phyloP scores from a whole-genome alignment of 2,113 vertebrate genomes.

The Phylloscopus trochilus region DNA sequence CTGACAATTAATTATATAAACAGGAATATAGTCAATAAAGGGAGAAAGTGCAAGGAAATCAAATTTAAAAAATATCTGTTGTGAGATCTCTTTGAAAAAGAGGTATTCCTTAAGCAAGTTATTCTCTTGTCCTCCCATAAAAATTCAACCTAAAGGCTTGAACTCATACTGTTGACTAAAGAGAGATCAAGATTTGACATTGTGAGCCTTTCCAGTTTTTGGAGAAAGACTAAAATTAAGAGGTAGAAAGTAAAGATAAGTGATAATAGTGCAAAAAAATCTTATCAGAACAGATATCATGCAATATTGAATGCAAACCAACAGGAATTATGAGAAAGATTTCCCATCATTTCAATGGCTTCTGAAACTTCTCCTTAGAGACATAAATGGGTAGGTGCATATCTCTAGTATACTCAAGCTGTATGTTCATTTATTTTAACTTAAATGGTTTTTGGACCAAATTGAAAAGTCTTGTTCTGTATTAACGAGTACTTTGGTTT shows the following conservation, averaged over 20 bases:
- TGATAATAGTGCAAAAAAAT: background rate
- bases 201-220: background rate
- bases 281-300: background rate
- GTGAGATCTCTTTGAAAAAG: background rate
- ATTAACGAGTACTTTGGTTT: background rate
- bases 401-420: background rate
- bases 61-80: background rate
- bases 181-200: background rate
- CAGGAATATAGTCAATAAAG: background rate
- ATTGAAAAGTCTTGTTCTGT: background rate
- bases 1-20: background rate
- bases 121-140: background rate
- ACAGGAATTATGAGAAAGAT: background rate
- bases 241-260: background rate
- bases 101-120: background rate
- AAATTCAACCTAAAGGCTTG: background rate
- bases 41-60: background rate
- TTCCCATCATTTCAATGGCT: background rate
- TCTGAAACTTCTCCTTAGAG: background rate
- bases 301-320: background rate
- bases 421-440: background rate
- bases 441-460: background rate
- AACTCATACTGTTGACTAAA: background rate
- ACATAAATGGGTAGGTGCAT: background rate
- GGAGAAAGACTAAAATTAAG: background rate